Conservation (phyloP, 2,888 invertebrate genomes). For the Tigriopus californicus region DNA sequence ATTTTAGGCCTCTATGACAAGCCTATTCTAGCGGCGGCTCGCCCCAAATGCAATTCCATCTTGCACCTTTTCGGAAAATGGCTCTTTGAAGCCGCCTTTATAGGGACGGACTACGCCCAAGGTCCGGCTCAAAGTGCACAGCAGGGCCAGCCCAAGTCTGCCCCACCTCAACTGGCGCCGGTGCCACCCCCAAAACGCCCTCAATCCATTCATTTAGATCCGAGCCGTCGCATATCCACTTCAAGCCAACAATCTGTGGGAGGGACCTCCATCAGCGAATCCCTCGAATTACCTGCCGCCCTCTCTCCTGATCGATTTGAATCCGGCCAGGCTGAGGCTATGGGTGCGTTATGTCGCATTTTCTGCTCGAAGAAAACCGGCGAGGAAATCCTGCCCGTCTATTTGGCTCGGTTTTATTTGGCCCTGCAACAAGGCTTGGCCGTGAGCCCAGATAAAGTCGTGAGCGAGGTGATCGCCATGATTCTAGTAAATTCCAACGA, state of each 20-base stretch:
- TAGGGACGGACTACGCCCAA: conserved; percentile 44
- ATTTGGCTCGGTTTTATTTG: conserved; percentile 80
- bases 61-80: conserved; percentile 88
- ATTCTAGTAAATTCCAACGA: conserved; percentile 69
- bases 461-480: conserved; percentile 53
- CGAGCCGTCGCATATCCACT: not conserved
- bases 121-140: not conserved
- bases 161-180: not conserved
- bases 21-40: too few relatives aligned
- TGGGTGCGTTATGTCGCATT: conserved; percentile 84
- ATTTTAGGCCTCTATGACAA: too few relatives aligned
- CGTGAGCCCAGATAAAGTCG: conserved; percentile 12
- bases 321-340: conserved; percentile 71
- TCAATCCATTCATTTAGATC: not conserved
- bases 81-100: conserved; percentile 86
- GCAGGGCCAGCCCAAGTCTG: not conserved
- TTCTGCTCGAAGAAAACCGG: conserved; percentile 88
- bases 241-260: conserved; percentile 6
- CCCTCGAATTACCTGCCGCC: conserved; percentile 20
- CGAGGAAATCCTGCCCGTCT: conserved; percentile 73
- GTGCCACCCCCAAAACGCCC: not conserved
- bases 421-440: conserved; percentile 67
- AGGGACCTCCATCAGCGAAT: not conserved
- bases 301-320: conserved; percentile 27
- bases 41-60: conserved; percentile 86